Conservation (phyloP, 1,140 invertebrate species). For the Trachymyrmex septentrionalis region DNA sequence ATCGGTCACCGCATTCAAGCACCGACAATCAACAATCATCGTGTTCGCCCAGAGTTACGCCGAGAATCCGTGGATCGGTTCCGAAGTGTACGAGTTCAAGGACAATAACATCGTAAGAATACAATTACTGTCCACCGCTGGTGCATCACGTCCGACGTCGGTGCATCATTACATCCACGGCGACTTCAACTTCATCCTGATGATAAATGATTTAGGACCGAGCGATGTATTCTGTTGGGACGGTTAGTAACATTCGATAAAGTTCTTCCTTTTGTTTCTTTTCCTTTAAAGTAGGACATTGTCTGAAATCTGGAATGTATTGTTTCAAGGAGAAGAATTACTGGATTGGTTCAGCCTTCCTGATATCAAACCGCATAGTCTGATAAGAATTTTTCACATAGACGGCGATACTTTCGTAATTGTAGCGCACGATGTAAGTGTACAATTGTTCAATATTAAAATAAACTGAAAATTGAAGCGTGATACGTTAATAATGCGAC, state of each 20-base stretch:
- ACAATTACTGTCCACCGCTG: slow-evolving; percentile 66
- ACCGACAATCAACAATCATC: slow-evolving; percentile 72
- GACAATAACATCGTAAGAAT: slow-evolving; percentile 50
- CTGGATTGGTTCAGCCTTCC: slow-evolving; percentile 69
- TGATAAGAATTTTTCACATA: slow-evolving; percentile 61
- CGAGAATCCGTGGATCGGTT: slow-evolving; percentile 49
- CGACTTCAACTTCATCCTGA: slow-evolving; percentile 65
- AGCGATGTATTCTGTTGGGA: slow-evolving; percentile 76
- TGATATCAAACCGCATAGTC: slow-evolving; percentile 58
- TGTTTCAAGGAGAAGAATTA: slow-evolving; percentile 71
- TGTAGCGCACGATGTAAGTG: slow-evolving; percentile 64
- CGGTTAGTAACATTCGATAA: slow-evolving; percentile 61
- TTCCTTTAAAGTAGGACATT: neutral
- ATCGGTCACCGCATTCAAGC: slow-evolving; percentile 69
- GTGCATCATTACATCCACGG: slow-evolving; percentile 70
- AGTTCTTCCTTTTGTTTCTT: too few relatives aligned
- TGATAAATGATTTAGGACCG: slow-evolving; percentile 61
- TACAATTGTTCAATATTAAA: neutral
- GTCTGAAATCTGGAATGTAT: neutral
- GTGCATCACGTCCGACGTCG: slow-evolving; percentile 51
- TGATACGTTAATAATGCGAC: neutral
- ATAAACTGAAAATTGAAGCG: neutral
- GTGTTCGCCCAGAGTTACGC: slow-evolving; percentile 69
- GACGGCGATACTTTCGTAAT: slow-evolving; percentile 74
- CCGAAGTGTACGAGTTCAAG: slow-evolving; percentile 74